Evolutionary conservation across 1,140 invertebrate genomes (phyloP).

Genomic region (Formica exsecta): DNA sequence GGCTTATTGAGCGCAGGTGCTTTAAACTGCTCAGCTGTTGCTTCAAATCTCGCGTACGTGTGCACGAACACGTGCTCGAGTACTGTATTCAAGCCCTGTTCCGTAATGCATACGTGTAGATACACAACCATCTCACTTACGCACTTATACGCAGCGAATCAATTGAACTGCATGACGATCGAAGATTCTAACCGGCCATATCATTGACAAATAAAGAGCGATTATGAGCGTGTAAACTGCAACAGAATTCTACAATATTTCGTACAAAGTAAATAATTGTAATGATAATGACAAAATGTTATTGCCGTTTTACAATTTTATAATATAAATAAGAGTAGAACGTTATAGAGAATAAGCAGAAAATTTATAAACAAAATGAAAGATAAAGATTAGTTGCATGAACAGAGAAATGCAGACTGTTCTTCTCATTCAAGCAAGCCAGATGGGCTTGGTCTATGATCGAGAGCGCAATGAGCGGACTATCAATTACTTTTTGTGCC

Average conservation of each 20-base stretch:
- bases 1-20: constrained; percentile 83
- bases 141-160: constrained; percentile 74
- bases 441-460: constrained; percentile 51
- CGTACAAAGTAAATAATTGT: constrained; percentile 16
- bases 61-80: constrained; percentile 45
- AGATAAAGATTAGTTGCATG: background rate
- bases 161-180: constrained; percentile 74
- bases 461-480: constrained; percentile 41
- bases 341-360: background rate
- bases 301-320: background rate
- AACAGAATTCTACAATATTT: constrained; percentile 33
- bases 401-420: constrained; percentile 3
- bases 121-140: constrained; percentile 73
- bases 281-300: background rate
- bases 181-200: constrained; percentile 50
- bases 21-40: constrained; percentile 85
- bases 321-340: background rate
- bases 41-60: constrained; percentile 77
- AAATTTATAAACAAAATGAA: constrained; percentile 8
- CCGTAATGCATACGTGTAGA: constrained; percentile 62
- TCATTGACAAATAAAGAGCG: constrained; percentile 62
- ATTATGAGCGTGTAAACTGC: constrained; percentile 19
- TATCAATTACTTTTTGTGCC: constrained; percentile 69
- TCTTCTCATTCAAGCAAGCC: background rate
- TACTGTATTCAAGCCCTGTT: constrained; percentile 56